Evolutionary conservation across 1,140 invertebrate species (phyloP), one percentile per base, ranked within the genome.

Genomic region (Maniola jurtina): DNA sequence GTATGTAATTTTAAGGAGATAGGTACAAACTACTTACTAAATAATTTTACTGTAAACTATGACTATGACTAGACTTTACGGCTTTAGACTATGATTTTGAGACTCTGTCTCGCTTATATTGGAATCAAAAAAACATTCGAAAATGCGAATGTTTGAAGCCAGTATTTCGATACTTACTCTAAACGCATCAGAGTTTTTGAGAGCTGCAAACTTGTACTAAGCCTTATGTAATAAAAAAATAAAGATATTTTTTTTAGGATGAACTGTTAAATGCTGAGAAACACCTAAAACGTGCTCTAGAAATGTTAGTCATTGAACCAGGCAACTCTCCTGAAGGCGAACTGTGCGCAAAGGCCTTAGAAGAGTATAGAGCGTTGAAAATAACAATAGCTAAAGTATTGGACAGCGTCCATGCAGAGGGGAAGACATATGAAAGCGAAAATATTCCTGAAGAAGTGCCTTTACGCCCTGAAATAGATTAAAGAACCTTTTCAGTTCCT

Each of bases 301-400:
- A 92, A 59, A 94, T 94, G 90, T 83, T 96, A 3, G 86, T 96
- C 8, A 92, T 95, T 52, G 95, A 96, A 86, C 95, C 95, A 0
- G 78, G 85, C 0, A 91, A 91, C 14, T 94, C 94, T n/a, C 95
- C 95, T 0, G 95, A 96, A 82, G 95, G 95, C 2, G 84, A 92
- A 64, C 73, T 96, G 6, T 93, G 94, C 11, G 93, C 92, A 48
- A 92, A 92, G 67, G 95, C 94, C 6, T 79, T 95, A 11, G 90
- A 93, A 63, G 93, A 96, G 73, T 88, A 95, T 34, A 94, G 93
- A 77, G 90, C 91, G 1, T 77, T 96, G 13, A 92, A 92, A 72
- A 83, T 90, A 40, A 93, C 92, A 33, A 92, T 95, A 62, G 87
- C 82, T 5, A 91, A 91, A 48, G 80, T 92, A 5, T 79, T 91